A percentile compares a stretch with the other conserved stretches of the same genome.
Evolutionary conservation across 2,888 invertebrate genomes (phyloP).

Genomic region (Plebejus melissa): DNA sequence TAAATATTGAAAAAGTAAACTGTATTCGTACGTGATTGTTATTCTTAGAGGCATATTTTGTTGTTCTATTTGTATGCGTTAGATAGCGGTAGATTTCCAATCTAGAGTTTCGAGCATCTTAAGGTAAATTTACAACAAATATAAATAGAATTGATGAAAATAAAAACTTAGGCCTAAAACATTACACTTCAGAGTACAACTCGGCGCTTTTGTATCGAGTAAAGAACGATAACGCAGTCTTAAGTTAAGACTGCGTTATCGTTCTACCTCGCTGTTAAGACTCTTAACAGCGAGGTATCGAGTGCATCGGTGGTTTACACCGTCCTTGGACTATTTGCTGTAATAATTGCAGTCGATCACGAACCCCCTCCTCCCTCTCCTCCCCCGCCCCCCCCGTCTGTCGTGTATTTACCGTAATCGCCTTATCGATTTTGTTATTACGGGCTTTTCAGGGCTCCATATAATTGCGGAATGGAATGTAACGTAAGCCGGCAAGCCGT

Average conservation of each 20-base stretch:
- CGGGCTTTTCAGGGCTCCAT: slow-evolving; percentile 40
- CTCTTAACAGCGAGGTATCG: background rate
- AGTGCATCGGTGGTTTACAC: slow-evolving; percentile 31
- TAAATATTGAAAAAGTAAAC: too few relatives aligned
- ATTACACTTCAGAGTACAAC: background rate
- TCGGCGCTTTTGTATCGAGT: background rate
- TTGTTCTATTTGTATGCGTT: too few relatives aligned
- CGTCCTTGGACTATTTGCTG: slow-evolving; percentile 68
- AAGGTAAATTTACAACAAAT: too few relatives aligned
- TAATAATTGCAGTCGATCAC: slow-evolving; percentile 72
- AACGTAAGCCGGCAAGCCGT: slow-evolving; percentile 2
- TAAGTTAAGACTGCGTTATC: too few relatives aligned
- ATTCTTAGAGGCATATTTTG: too few relatives aligned
- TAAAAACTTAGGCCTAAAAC: too few relatives aligned
- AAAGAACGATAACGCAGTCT: background rate
- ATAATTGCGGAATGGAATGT: slow-evolving; percentile 29
- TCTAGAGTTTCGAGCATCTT: too few relatives aligned
- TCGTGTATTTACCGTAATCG: slow-evolving; percentile 42
- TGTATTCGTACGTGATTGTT: too few relatives aligned
- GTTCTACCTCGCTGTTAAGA: too few relatives aligned
- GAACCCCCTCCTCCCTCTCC: slow-evolving; percentile 47
- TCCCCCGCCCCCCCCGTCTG: slow-evolving; percentile 41
- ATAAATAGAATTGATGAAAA: too few relatives aligned
- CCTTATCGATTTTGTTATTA: slow-evolving; percentile 45
- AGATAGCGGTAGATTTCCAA: too few relatives aligned